phyloP scores from a whole-genome alignment of 1,140 invertebrate species.

The Ganaspis sp. region DNA sequence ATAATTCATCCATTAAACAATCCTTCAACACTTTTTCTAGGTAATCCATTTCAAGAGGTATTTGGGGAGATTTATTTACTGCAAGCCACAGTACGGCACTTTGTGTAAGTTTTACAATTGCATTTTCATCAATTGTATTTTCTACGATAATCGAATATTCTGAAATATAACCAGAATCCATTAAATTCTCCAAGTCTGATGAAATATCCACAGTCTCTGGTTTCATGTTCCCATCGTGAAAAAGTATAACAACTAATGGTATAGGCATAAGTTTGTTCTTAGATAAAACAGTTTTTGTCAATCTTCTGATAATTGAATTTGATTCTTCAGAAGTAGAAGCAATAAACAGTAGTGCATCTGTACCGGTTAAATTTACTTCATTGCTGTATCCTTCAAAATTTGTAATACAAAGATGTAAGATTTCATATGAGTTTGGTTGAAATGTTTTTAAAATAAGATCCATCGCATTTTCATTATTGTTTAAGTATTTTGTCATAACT shows the following conservation, averaged over 20 bases:
- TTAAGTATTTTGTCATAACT: slow-evolving; percentile 65
- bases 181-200: slow-evolving; percentile 53
- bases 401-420: slow-evolving; percentile 65
- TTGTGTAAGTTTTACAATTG: slow-evolving; percentile 75
- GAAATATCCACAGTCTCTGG: slow-evolving; percentile 42
- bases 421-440: slow-evolving; percentile 62
- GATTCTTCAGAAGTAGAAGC: slow-evolving; percentile 57
- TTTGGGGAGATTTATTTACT: slow-evolving; percentile 75
- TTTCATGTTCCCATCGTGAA: slow-evolving; percentile 48
- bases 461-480: slow-evolving; percentile 52
- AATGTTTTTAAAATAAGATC: slow-evolving; percentile 66
- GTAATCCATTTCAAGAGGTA: slow-evolving; percentile 79
- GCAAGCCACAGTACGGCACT: slow-evolving; percentile 79
- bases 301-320: slow-evolving; percentile 52
- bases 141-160: slow-evolving; percentile 66
- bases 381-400: slow-evolving; percentile 62
- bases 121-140: slow-evolving; percentile 69
- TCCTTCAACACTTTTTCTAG: slow-evolving; percentile 77
- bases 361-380: slow-evolving; percentile 59
- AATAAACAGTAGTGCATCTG: slow-evolving; percentile 67
- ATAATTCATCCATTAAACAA: slow-evolving; percentile 81
- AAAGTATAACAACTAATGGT: slow-evolving; percentile 64
- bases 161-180: slow-evolving; percentile 68
- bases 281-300: slow-evolving; percentile 66
- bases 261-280: slow-evolving; percentile 66